phyloP scores from a whole-genome alignment of 2,888 invertebrate genomes.

The Noctua fimbriata region DNA sequence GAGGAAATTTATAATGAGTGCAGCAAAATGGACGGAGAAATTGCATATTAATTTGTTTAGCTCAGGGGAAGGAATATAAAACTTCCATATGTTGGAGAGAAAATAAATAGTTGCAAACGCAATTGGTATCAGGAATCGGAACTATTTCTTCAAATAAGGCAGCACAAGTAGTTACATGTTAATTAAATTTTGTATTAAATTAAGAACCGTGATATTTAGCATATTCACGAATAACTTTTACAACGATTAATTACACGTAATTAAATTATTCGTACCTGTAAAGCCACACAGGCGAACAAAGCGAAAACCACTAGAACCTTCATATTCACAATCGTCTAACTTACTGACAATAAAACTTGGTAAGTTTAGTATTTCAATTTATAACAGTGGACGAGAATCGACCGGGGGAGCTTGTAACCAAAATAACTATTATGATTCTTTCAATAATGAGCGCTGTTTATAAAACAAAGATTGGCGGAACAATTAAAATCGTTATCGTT shows the following conservation, averaged over 20 bases:
- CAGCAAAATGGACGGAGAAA: not conserved
- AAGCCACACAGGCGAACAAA: constrained; percentile 81
- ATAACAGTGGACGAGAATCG: constrained; percentile 74
- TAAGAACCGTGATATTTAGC: not conserved
- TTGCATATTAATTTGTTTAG: not conserved
- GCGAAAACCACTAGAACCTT: constrained; percentile 78
- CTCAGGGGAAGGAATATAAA: not conserved
- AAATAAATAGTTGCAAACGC: not conserved
- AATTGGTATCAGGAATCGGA: not conserved
- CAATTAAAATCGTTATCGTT: constrained; percentile 81
- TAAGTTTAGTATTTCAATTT: constrained; percentile 71
- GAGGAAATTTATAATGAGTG: not conserved
- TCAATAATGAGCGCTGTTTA: constrained; percentile 79
- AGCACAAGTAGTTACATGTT: not conserved
- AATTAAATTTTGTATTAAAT: not conserved
- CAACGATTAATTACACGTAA: constrained; percentile 4
- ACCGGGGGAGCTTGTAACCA: constrained; percentile 65
- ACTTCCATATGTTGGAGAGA: not conserved
- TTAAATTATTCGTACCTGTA: constrained; percentile 77
- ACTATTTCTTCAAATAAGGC: not conserved
- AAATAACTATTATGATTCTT: constrained; percentile 75
- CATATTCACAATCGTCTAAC: constrained; percentile 73
- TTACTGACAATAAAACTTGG: constrained; percentile 69
- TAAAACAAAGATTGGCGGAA: constrained; percentile 78
- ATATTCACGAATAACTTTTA: not conserved